These are phyloP conservation scores for Paralichthys olivaceus DNA, from an alignment of 2,113 vertebrate genomes.

Conservation along the genomic window DNA sequence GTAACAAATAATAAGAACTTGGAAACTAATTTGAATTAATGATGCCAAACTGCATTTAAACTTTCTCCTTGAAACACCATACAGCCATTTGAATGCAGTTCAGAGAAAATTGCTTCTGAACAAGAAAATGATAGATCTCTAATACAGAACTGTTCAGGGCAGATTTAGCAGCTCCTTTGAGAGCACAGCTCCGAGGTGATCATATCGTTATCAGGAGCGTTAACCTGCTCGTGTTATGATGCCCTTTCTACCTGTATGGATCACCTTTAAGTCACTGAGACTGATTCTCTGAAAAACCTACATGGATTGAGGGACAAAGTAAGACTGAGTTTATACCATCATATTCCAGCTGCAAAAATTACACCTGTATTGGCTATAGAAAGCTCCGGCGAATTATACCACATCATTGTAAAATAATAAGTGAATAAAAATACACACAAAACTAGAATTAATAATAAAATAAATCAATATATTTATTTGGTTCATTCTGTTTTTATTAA, in stretches of 20 bases:
- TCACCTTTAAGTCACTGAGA: constrained; percentile 7
- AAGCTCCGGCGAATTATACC: no score
- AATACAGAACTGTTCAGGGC: constrained; percentile 10
- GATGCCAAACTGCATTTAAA: not conserved
- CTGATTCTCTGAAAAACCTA: not conserved
- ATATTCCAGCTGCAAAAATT: not conserved
- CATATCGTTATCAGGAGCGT: not conserved
- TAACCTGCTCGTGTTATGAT: not conserved
- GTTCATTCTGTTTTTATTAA: no score
- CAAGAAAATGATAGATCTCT: constrained; percentile 17
- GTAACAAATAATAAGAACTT: not conserved
- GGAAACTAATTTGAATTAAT: not conserved
- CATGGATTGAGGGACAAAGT: not conserved
- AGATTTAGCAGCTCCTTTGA: not conserved
- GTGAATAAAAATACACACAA: no score
- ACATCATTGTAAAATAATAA: no score
- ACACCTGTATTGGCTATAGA: no score
- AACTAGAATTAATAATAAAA: not conserved
- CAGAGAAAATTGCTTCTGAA: constrained; percentile 19
- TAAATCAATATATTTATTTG: no score
- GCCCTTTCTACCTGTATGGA: not conserved
- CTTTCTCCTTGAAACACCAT: not conserved
- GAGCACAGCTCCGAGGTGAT: constrained; percentile 18
- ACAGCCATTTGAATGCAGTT: not conserved
- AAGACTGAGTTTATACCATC: not conserved